Evolutionary conservation across 2,888 invertebrate genomes (phyloP).

Genomic region (Vannuccia rotundouncinata): DNA sequence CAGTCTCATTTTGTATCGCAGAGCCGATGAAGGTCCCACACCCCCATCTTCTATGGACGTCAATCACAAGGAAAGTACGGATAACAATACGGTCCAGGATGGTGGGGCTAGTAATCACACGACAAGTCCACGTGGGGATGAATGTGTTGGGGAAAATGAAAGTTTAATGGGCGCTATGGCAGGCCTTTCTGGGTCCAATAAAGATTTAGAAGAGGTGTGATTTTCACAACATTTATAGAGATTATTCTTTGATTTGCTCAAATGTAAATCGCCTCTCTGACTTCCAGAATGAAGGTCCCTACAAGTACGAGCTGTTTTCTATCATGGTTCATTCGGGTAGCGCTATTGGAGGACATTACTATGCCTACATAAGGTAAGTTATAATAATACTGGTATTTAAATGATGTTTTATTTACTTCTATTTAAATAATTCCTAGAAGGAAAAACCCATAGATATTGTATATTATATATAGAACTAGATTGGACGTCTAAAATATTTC

Average conservation of each 20-base stretch:
- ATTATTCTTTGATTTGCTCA: not conserved
- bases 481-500: too few species aligned
- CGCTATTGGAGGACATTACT: slow-evolving; percentile 82
- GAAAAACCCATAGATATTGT: too few species aligned
- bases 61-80: not conserved
- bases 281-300: slow-evolving; percentile 55
- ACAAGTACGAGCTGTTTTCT: slow-evolving; percentile 74
- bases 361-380: slow-evolving; percentile 75
- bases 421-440: too few species aligned
- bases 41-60: not conserved
- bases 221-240: not conserved
- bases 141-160: not conserved
- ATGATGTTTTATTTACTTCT: too few species aligned
- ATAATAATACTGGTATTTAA: too few species aligned
- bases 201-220: not conserved
- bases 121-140: not conserved
- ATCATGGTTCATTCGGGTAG: slow-evolving; percentile 87
- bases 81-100: not conserved
- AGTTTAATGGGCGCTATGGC: not conserved
- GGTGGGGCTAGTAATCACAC: not conserved
- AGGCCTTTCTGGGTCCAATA: not conserved
- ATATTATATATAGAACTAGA: too few species aligned
- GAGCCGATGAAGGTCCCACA: not conserved
- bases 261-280: too few species aligned
- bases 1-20: too few species aligned